Evolutionary conservation across 2,888 invertebrate genomes (phyloP).

Genomic region (Zele albiditarsus): DNA sequence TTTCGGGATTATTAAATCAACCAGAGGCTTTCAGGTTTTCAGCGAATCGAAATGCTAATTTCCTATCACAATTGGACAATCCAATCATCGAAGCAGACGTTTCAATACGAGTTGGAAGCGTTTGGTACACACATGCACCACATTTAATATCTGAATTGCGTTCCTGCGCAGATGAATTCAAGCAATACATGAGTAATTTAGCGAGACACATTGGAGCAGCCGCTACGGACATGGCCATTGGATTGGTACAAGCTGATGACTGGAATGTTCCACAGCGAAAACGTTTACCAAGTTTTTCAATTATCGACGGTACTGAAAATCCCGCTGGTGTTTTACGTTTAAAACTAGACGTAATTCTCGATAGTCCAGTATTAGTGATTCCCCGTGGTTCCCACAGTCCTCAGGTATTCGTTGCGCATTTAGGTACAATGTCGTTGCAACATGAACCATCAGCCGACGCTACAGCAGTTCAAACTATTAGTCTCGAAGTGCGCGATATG

Average conservation of each 20-base stretch:
- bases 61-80: slow-evolving; percentile 54
- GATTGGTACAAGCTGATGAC: slow-evolving; percentile 84
- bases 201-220: slow-evolving; percentile 91
- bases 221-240: slow-evolving; percentile 95
- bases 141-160: slow-evolving; percentile 88
- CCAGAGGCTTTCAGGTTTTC: slow-evolving; percentile 76
- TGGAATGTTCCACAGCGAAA: slow-evolving; percentile 74
- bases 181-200: slow-evolving; percentile 88
- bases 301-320: slow-evolving; percentile 70
- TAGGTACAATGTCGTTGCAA: slow-evolving; percentile 86
- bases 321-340: slow-evolving; percentile 56
- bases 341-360: slow-evolving; percentile 86
- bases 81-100: slow-evolving; percentile 66
- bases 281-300: slow-evolving; percentile 71
- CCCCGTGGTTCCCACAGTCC: slow-evolving; percentile 85
- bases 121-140: slow-evolving; percentile 95
- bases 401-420: slow-evolving; percentile 92
- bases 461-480: slow-evolving; percentile 62
- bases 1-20: slow-evolving; percentile 66
- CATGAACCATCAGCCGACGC: slow-evolving; percentile 65
- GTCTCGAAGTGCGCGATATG: slow-evolving; percentile 87
- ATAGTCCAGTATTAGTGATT: slow-evolving; percentile 93
- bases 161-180: slow-evolving; percentile 92
- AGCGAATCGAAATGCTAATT: slow-evolving; percentile 66
- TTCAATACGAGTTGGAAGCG: slow-evolving; percentile 72